Conservation (phyloP, 1,140 invertebrate genomes). For the Magallana ariakensis region DNA sequence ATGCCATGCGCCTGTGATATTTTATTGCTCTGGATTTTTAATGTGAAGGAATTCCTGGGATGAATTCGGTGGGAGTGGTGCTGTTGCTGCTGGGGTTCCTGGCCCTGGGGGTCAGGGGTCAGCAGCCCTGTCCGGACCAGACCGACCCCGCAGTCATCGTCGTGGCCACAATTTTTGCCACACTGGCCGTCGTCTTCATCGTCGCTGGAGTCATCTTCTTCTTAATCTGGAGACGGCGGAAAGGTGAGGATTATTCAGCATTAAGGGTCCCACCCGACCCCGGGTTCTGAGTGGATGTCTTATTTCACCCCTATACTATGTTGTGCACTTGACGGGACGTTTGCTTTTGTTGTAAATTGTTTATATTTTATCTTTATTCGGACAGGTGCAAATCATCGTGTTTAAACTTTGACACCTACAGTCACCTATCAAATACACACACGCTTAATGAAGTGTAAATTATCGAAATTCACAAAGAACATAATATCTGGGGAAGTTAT, state of each 20-base stretch:
- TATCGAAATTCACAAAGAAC: slow-evolving; percentile 11
- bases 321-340: not conserved
- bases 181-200: slow-evolving; percentile 61
- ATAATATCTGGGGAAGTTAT: not conserved
- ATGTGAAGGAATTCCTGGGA: not conserved
- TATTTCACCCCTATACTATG: not conserved
- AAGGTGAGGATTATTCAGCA: slow-evolving; percentile 53
- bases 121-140: slow-evolving; percentile 26
- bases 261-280: too few species aligned
- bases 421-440: not conserved
- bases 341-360: not conserved
- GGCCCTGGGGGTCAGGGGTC: not conserved
- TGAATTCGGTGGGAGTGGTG: slow-evolving; percentile 22
- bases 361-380: not conserved
- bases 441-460: slow-evolving; percentile 14
- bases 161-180: slow-evolving; percentile 65
- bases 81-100: not conserved
- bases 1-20: slow-evolving; percentile 9
- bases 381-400: not conserved
- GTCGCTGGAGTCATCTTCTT: slow-evolving; percentile 60
- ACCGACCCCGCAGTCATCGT: slow-evolving; percentile 58
- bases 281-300: not conserved
- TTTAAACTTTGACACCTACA: not conserved
- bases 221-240: slow-evolving; percentile 58
- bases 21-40: slow-evolving; percentile 32